A percentile compares a stretch with the other conserved stretches of the same genome.
Conservation (phyloP, 2,113 vertebrate species). For the Tichodroma muraria region DNA sequence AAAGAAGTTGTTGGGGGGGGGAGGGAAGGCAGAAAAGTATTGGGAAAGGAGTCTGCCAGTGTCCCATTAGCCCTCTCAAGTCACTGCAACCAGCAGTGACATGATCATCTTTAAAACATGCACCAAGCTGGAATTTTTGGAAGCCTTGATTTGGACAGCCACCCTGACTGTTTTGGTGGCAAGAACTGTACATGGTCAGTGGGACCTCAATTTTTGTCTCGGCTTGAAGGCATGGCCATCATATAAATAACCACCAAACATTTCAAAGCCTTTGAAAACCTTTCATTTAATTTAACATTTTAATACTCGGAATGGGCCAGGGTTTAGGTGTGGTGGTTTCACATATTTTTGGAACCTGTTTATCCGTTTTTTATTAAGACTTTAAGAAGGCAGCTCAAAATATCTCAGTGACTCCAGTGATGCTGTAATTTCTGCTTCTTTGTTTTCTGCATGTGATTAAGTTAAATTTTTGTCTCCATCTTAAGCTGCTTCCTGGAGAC, state of each 20-base stretch:
- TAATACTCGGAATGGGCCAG: constrained; percentile 23
- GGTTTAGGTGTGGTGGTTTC: constrained; percentile 59
- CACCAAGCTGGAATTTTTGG: neutral
- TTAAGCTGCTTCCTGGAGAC: neutral
- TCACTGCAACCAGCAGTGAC: neutral
- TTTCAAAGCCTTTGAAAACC: constrained; percentile 32
- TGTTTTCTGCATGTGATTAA: constrained; percentile 31
- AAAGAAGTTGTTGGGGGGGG: accelerated
- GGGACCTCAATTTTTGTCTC: neutral
- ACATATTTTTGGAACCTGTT: constrained; percentile 61
- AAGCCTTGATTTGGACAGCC: too few species aligned
- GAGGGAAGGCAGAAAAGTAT: accelerated
- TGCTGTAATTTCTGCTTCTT: constrained; percentile 44
- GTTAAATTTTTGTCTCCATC: constrained; percentile 1
- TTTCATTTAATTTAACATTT: constrained; percentile 1
- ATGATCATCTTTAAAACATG: neutral
- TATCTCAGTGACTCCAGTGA: constrained; percentile 11
- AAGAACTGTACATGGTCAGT: neutral
- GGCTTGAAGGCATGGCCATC: neutral
- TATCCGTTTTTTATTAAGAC: constrained; percentile 51
- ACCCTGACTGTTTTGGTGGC: neutral
- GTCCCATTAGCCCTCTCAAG: neutral
- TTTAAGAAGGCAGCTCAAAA: constrained; percentile 34
- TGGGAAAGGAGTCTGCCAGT: neutral
- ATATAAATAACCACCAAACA: neutral